Evolutionary conservation across 2,113 vertebrate species (phyloP).

Genomic region (Shinisaurus crocodilurus): DNA sequence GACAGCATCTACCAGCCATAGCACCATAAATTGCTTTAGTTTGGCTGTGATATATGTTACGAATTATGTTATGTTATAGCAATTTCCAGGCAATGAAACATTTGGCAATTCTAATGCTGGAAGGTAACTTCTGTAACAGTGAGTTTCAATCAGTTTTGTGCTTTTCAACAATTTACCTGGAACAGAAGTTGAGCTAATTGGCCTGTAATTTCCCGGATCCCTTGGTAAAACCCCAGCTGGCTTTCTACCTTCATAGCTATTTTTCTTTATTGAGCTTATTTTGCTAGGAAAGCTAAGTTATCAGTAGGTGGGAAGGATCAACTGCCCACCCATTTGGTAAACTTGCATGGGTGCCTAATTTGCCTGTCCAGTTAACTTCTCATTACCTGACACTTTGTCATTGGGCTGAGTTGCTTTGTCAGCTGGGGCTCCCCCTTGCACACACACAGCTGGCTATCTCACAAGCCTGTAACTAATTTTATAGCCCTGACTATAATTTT

Average conservation of each 20-base stretch:
- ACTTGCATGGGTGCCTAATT: not conserved
- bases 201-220: too few species aligned
- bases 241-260: not conserved
- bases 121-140: not conserved
- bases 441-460: not conserved
- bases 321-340: not conserved
- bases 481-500: not conserved
- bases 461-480: not conserved
- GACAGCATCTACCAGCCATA: too few species aligned
- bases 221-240: not conserved
- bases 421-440: too few species aligned
- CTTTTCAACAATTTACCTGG: not conserved
- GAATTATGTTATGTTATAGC: not conserved
- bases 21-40: not conserved
- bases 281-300: not conserved
- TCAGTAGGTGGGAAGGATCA: not conserved
- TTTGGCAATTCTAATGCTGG: not conserved
- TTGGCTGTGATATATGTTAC: rapidly evolving
- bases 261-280: not conserved
- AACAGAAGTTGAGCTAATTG: not conserved
- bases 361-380: not conserved
- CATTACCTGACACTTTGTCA: not conserved
- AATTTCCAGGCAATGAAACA: not conserved
- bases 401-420: not conserved
- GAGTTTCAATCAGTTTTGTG: not conserved